phyloP scores from a whole-genome alignment of 2,797 vertebrate species.

The Vipera ursinii region DNA sequence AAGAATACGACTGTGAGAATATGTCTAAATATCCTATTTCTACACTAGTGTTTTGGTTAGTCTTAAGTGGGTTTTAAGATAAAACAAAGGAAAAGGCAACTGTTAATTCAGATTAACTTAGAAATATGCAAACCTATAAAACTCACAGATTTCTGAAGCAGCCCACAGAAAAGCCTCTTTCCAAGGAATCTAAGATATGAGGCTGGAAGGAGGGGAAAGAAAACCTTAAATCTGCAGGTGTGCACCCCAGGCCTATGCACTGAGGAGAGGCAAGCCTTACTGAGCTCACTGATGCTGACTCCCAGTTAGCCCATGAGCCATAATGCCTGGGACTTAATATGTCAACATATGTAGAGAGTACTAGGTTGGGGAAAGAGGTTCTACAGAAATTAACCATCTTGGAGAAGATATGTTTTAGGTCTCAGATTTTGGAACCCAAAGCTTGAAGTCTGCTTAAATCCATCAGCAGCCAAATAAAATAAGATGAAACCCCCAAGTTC shows the following conservation, averaged over 20 bases:
- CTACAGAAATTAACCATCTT: background rate
- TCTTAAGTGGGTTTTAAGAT: background rate
- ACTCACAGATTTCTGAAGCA: background rate
- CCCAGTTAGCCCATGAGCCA: background rate
- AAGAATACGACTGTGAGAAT: background rate
- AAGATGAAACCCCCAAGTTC: background rate
- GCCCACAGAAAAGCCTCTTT: background rate
- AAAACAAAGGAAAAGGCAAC: background rate
- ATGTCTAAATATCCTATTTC: background rate
- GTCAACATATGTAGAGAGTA: background rate
- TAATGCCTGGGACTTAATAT: background rate
- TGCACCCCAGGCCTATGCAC: background rate
- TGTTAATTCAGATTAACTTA: background rate
- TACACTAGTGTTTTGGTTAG: background rate
- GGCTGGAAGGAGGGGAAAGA: background rate
- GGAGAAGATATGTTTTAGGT: background rate
- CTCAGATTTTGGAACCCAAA: background rate
- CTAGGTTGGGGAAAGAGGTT: background rate
- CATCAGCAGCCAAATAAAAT: background rate
- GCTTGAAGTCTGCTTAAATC: background rate
- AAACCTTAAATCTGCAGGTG: background rate
- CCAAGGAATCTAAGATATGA: background rate
- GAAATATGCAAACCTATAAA: background rate
- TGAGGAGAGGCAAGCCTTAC: background rate
- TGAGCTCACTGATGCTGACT: background rate